Evolutionary conservation across 2,113 vertebrate species (phyloP).

Genomic region (Tenebrosternarchus preto): DNA sequence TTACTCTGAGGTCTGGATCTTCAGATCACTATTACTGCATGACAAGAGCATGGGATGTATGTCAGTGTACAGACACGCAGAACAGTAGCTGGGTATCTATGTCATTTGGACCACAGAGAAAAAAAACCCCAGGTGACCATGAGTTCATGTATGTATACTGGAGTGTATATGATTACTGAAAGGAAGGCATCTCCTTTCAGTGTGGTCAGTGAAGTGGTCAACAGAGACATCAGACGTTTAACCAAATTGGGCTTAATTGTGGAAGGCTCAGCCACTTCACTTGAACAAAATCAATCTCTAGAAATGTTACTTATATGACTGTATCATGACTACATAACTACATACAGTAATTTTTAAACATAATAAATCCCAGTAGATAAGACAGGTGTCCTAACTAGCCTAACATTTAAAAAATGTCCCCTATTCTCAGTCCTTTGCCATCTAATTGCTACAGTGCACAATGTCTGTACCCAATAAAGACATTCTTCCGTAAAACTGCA

Average conservation of each 20-base stretch:
- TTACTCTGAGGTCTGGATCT: slow-evolving; percentile 23
- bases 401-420: background rate
- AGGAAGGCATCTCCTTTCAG: too few species aligned
- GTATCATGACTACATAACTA: background rate
- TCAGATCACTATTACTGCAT: slow-evolving; percentile 1
- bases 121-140: background rate
- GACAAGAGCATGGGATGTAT: slow-evolving; percentile 6
- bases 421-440: background rate
- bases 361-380: too few species aligned
- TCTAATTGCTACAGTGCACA: background rate
- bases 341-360: too few species aligned
- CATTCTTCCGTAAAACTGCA: background rate
- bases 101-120: background rate
- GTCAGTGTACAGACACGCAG: slow-evolving; percentile 14
- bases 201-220: background rate
- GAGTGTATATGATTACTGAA: background rate
- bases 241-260: background rate
- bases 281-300: background rate
- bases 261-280: background rate
- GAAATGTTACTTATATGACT: background rate
- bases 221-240: background rate
- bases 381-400: too few species aligned
- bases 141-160: background rate
- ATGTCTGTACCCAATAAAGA: too few species aligned
- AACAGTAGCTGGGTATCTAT: background rate